Conservation (phyloP, 2,888 invertebrate species). For the Synanthedon andrenaeformis region DNA sequence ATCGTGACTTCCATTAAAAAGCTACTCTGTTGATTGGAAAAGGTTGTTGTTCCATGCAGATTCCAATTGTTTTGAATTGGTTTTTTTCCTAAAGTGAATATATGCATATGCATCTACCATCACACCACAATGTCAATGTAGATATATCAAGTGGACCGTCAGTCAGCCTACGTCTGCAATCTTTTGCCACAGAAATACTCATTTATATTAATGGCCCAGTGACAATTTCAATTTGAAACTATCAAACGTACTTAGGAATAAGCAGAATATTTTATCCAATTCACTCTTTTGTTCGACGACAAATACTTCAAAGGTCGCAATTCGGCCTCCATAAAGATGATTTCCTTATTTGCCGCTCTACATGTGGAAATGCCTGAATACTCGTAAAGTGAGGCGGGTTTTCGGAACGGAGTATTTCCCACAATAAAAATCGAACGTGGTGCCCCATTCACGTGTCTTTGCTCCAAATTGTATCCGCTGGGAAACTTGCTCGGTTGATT, state of each 20-base stretch:
- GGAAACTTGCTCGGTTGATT: too few relatives aligned
- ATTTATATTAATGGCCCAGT: too few relatives aligned
- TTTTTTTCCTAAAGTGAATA: too few relatives aligned
- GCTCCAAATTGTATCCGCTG: background rate
- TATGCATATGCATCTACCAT: too few relatives aligned
- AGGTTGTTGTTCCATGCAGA: background rate
- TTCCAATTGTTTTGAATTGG: background rate
- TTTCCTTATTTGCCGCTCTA: background rate
- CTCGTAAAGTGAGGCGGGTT: background rate
- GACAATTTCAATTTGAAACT: too few relatives aligned
- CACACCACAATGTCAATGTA: too few relatives aligned
- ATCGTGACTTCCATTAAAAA: background rate
- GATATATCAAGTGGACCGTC: too few relatives aligned
- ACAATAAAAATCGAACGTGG: background rate
- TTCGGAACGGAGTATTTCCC: background rate
- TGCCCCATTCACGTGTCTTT: background rate
- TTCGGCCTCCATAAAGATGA: background rate
- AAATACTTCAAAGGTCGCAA: background rate
- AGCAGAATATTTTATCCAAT: background rate
- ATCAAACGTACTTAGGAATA: too few relatives aligned
- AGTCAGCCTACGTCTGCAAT: too few relatives aligned
- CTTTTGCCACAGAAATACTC: too few relatives aligned
- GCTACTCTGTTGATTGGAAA: background rate
- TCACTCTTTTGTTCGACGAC: background rate
- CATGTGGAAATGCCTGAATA: background rate